Conservation (phyloP, 2,113 vertebrate species). For the Oryzias curvinotus region DNA sequence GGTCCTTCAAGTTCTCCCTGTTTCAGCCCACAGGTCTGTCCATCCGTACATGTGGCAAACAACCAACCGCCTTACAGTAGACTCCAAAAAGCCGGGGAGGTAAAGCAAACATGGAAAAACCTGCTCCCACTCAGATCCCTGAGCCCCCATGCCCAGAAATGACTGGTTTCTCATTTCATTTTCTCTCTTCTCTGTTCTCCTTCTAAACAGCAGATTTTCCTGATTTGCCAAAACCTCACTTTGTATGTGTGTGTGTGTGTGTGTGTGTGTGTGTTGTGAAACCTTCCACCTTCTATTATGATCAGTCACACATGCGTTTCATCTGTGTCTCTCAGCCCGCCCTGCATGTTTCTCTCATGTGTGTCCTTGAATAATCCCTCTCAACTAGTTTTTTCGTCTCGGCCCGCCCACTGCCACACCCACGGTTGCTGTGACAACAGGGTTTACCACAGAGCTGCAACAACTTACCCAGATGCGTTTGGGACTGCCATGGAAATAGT, state of each 20-base stretch:
- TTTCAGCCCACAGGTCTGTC: too few species aligned
- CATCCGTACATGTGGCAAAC: too few species aligned
- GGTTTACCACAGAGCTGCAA: slow-evolving; percentile 54
- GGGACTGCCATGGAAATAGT: slow-evolving; percentile 45
- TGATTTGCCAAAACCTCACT: slow-evolving; percentile 34
- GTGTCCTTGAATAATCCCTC: slow-evolving; percentile 45
- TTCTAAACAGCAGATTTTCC: slow-evolving; percentile 22
- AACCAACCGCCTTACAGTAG: too few species aligned
- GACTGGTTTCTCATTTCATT: slow-evolving; percentile 40
- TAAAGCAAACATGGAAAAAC: slow-evolving; percentile 60
- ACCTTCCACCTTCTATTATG: slow-evolving; percentile 4
- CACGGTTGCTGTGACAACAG: slow-evolving; percentile 50
- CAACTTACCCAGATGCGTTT: slow-evolving; percentile 59
- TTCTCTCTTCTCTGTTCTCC: slow-evolving; percentile 23
- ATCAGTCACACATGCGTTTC: slow-evolving; percentile 29
- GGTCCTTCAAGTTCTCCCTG: too few species aligned
- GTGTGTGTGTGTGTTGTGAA: neutral
- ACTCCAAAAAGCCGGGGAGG: slow-evolving; percentile 1
- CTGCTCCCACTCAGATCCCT: slow-evolving; percentile 47
- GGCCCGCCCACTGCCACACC: slow-evolving; percentile 45
- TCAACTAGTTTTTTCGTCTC: too few species aligned
- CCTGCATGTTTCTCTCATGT: slow-evolving; percentile 36
- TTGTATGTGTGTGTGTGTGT: neutral
- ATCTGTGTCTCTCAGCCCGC: slow-evolving; percentile 5
- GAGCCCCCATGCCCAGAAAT: slow-evolving; percentile 48